Conservation (phyloP, 2,888 invertebrate genomes). For the Zhuqinia jingwanae region DNA sequence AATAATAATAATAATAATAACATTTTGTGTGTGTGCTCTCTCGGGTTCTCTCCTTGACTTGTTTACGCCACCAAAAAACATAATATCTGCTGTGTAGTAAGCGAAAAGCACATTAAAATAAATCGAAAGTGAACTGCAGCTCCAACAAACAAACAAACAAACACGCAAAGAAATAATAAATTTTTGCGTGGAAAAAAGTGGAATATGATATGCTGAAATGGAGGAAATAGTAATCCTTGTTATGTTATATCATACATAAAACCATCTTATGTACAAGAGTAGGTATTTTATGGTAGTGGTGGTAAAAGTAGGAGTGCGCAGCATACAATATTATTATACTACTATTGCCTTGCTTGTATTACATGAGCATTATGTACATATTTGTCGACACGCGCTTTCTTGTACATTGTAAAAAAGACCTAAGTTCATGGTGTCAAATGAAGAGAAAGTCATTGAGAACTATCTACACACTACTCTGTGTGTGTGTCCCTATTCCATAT, state of each 20-base stretch:
- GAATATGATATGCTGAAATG: slow-evolving; percentile 36
- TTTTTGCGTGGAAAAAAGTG: slow-evolving; percentile 74
- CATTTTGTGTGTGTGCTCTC: slow-evolving; percentile 23
- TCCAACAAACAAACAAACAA: neutral
- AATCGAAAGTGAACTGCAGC: slow-evolving; percentile 55
- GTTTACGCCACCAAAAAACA: slow-evolving; percentile 1
- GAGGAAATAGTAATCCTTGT: slow-evolving; percentile 48
- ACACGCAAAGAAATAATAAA: slow-evolving; percentile 77
- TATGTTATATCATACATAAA: neutral
- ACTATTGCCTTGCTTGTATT: slow-evolving; percentile 22
- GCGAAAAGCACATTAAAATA: slow-evolving; percentile 29
- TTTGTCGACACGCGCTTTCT: slow-evolving; percentile 58
- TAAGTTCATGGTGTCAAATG: slow-evolving; percentile 52
- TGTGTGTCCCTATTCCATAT: neutral
- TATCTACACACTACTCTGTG: neutral
- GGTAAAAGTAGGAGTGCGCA: slow-evolving; percentile 35
- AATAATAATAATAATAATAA: neutral
- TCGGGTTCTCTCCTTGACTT: neutral
- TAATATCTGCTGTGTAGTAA: neutral
- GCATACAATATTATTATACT: slow-evolving; percentile 32
- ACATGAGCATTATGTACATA: slow-evolving; percentile 55
- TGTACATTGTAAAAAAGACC: slow-evolving; percentile 22
- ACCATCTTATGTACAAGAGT: no score
- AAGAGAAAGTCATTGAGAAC: slow-evolving; percentile 50
- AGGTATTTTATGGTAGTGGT: neutral